These are phyloP conservation scores for Dipodomys stephensi DNA, from an alignment of 2,113 vertebrate genomes.

Conservation along the genomic window DNA sequence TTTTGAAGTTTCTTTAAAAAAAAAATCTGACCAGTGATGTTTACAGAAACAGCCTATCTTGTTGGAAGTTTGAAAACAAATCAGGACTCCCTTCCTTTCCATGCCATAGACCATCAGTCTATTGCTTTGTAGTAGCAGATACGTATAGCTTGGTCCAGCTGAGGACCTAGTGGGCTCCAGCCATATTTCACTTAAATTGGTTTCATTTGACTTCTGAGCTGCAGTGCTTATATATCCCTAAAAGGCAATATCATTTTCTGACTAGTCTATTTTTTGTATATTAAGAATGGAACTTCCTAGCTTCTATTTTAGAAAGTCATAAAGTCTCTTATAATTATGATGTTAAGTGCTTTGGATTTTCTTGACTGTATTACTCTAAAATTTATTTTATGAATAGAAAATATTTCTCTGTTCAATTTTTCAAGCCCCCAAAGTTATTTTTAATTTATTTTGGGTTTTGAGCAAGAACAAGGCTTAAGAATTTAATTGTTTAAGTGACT, in stretches of 20 bases:
- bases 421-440: slow-evolving; percentile 46
- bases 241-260: background rate
- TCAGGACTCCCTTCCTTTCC: slow-evolving; percentile 34
- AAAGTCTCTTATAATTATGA: slow-evolving; percentile 13
- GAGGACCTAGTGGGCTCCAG: background rate
- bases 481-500: slow-evolving; percentile 26
- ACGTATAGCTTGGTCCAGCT: background rate
- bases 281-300: slow-evolving; percentile 14
- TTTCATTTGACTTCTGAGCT: slow-evolving; percentile 35
- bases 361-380: slow-evolving; percentile 43
- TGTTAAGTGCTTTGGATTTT: slow-evolving; percentile 42
- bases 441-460: slow-evolving; percentile 46
- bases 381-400: slow-evolving; percentile 52
- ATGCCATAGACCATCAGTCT: background rate
- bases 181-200: background rate
- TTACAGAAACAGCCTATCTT: slow-evolving; percentile 13
- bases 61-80: slow-evolving; percentile 29
- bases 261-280: background rate
- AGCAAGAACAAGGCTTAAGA: slow-evolving; percentile 44
- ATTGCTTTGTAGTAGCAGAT: background rate
- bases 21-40: slow-evolving; percentile 1
- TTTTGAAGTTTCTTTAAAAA: slow-evolving; percentile 36
- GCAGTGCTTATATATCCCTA: background rate
- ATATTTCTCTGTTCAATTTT: slow-evolving; percentile 48
- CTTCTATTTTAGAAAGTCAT: background rate